Evolutionary conservation across 2,797 vertebrate species (phyloP), one percentile per base, ranked within the genome.

Genomic region (Catharus ustulatus): DNA sequence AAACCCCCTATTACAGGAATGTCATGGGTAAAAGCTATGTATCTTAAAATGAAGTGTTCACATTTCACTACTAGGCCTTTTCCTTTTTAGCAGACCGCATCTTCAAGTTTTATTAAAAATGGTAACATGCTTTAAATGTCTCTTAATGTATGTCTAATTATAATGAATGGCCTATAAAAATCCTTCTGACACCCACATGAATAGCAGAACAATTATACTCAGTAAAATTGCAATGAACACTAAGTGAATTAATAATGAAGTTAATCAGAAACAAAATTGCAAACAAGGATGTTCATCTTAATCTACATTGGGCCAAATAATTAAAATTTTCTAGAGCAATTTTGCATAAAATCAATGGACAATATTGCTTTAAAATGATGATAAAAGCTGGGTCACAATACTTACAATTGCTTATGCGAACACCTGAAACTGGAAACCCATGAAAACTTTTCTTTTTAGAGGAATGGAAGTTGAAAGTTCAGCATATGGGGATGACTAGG

Each of bases 151-250:
- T 93, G 74, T 64, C 94, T 97, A 97, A 97, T 97, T 97, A 95
- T 95, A 97, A 97, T 83, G 58, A 61, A 97, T 97, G 89, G 38
- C 61, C 94, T 96, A 93, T 96, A 96, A 97, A 97, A 97, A 88
- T 95, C 75, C 77, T 86, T 96, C 74, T 63, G 84, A 97, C 84
- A 96, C 85, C 67, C 85, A 95, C 90, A 93, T 67, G 89, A 97
- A 96, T 95, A 97, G 92, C 87, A 96, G 98, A 97, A 97, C 88
- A 97, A 94, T 97, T 97, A 96, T 92, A 95, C 46, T 96, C 51
- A 93, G 75, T 59, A 87, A 94, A 96, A 97, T 93, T 92, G 69
- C 58, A 89, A 90, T 89, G 86, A 92, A 95, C 85, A 88, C 45
- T 92, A 64, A 95, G 77, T 93, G 74, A 96, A 96, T 95, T 94